Base-by-base conservation (phyloP, 2,797 vertebrate genomes). In the Philypnodon macrostomus region DNA sequence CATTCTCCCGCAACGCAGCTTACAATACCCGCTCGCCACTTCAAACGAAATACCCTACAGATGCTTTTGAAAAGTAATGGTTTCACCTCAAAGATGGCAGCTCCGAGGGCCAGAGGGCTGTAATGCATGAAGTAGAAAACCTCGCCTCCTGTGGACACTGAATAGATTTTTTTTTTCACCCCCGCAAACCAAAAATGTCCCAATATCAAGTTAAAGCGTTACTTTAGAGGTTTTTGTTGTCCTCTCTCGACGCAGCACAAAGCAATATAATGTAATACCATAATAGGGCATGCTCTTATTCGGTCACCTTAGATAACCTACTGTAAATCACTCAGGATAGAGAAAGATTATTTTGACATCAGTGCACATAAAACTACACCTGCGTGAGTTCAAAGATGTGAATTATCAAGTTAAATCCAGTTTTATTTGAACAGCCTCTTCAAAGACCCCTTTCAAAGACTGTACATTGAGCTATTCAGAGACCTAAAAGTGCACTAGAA, bases 41-140 rank as follows among this genome's bases (percentile, higher is more conserved):
- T 90, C 87, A 91, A 89, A 90, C 78, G 56, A 75, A 83, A 69
- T 77, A 57, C 83, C 87, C 84, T 82, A 80, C 75, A 78, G 83
- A 75, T 88, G 66, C 56, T 73, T 80, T 81, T 73, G 63, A 79
- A 86, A 86, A 84, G 70, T 83, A 77, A 86, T 84, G 80, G 80
- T 84, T 83, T 81, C 42, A 46, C 75, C 76, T 70, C 67, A 77
- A 80, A 81, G 78, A 84, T 81, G 80, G 71, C 73, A 77, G 75
- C 77, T 72, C 37, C 0, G n/a, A 69, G 75, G 80, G 73, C 81
- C 71, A 64, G 59, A 74, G 71, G 72, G 76, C 63, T 69, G 62
- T 41, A 66, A 50, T 67, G 58, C 75, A 58, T 51, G 67, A 74
- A 69, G 46, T 14, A 59, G 42, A 61, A 47, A 58, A 58, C 69